A percentile compares a stretch with the other conserved stretches of the same genome.
Conservation (phyloP, 1,140 invertebrate species). For the Neoseiulus cucumeris region DNA sequence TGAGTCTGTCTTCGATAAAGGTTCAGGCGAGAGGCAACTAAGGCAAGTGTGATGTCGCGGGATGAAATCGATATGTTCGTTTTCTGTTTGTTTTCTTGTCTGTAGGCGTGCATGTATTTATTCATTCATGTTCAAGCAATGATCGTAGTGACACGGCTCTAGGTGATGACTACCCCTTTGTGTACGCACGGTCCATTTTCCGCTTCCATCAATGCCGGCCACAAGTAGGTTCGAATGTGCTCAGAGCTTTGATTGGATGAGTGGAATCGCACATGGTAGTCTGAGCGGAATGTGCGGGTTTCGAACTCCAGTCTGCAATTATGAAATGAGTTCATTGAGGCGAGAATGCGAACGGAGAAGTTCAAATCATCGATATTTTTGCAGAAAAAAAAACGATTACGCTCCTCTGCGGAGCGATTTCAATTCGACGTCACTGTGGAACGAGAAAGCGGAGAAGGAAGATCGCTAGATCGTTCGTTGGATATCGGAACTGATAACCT, state of each 20-base stretch:
- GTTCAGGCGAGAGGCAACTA: too few relatives aligned
- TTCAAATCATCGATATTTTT: not conserved
- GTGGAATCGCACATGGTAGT: slow-evolving; percentile 42
- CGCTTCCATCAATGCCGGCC: slow-evolving; percentile 45
- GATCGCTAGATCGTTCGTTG: not conserved
- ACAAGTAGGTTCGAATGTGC: slow-evolving; percentile 42
- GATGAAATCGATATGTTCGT: too few relatives aligned
- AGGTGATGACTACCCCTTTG: slow-evolving; percentile 48
- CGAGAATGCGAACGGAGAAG: not conserved
- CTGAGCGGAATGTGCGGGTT: slow-evolving; percentile 33
- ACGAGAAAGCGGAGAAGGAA: not conserved
- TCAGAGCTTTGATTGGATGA: slow-evolving; percentile 36
- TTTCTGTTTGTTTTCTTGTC: too few relatives aligned
- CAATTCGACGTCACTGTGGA: too few relatives aligned
- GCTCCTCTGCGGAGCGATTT: too few relatives aligned
- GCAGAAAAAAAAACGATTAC: not conserved
- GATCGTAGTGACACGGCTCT: slow-evolving; percentile 11
- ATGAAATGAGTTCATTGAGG: not conserved
- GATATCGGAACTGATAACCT: slow-evolving; percentile 16
- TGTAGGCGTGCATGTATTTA: too few relatives aligned
- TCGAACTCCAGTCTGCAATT: slow-evolving; percentile 38
- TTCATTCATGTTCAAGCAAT: too few relatives aligned
- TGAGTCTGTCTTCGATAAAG: too few relatives aligned
- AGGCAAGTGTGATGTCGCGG: too few relatives aligned
- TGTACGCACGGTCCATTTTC: slow-evolving; percentile 41